phyloP scores from a whole-genome alignment of 2,113 vertebrate species.

The Gavia stellata region DNA sequence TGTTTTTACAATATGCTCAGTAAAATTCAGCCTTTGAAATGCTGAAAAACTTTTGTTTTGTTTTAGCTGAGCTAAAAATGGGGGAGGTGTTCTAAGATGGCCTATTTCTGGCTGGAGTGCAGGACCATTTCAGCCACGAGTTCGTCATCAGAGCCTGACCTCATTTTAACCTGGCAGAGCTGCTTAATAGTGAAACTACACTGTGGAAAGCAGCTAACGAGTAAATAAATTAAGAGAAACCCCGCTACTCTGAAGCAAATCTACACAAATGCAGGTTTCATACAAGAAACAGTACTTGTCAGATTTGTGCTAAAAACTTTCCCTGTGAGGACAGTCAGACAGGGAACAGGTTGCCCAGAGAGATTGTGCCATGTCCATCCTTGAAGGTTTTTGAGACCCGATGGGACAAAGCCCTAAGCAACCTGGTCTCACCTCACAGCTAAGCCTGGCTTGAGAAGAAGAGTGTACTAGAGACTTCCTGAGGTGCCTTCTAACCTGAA shows the following conservation, averaged over 20 bases:
- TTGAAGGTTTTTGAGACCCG: neutral
- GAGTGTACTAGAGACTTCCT: neutral
- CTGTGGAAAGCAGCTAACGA: neutral
- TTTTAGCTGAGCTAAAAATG: slow-evolving; percentile 4
- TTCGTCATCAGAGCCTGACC: slow-evolving; percentile 15
- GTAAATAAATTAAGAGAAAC: neutral
- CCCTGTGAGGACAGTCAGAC: neutral
- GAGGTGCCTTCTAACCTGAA: neutral
- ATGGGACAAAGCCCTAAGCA: neutral
- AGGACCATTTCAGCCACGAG: neutral
- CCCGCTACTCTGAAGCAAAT: neutral
- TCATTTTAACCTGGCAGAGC: slow-evolving; percentile 22
- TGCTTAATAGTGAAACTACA: neutral
- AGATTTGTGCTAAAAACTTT: neutral
- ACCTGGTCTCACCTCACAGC: neutral
- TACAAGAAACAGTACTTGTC: neutral
- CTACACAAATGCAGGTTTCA: neutral
- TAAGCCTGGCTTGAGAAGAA: neutral
- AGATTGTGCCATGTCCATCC: neutral
- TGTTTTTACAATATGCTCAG: neutral
- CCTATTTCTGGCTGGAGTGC: slow-evolving; percentile 32
- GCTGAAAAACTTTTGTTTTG: neutral
- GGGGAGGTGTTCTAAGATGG: neutral
- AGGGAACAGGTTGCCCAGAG: neutral
- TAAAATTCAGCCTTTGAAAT: neutral